Conservation (phyloP, 2,797 vertebrate species). For the Sebastes oblongus region DNA sequence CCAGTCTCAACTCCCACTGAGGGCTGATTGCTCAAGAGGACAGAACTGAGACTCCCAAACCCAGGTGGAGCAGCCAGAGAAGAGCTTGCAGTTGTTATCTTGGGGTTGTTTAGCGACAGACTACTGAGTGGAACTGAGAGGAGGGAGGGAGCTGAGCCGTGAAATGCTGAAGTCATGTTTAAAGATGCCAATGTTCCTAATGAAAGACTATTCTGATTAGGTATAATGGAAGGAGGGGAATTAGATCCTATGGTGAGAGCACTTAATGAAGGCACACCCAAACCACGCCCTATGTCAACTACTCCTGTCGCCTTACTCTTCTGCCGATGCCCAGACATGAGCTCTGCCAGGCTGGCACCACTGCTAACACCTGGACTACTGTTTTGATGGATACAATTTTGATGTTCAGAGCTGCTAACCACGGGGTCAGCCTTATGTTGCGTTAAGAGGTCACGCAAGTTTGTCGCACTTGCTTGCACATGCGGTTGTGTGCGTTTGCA, state of each 20-base stretch:
- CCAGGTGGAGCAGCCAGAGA: conserved; percentile 64
- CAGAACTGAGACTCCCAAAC: conserved; percentile 74
- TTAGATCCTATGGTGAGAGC: conserved; percentile 34
- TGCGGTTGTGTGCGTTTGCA: conserved; percentile 14
- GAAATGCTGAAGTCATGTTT: conserved; percentile 43
- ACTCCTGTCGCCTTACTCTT: conserved; percentile 37
- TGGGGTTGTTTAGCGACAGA: conserved; percentile 71
- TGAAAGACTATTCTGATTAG: conserved; percentile 65
- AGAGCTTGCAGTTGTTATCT: conserved; percentile 27
- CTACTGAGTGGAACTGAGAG: conserved; percentile 77
- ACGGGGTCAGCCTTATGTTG: conserved; percentile 41
- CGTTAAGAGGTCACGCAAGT: conserved; percentile 68
- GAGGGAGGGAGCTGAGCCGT: conserved; percentile 50
- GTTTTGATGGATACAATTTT: conserved; percentile 2
- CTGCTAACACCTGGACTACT: background rate
- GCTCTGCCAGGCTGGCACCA: conserved; percentile 71
- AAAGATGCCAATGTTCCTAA: conserved; percentile 65
- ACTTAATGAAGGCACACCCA: conserved; percentile 32
- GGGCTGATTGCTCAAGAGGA: conserved; percentile 65
- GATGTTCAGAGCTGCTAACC: conserved; percentile 25
- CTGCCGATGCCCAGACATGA: conserved; percentile 72
- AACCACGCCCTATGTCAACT: conserved; percentile 11
- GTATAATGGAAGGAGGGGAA: conserved; percentile 46
- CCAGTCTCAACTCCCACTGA: conserved; percentile 53
- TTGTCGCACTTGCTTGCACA: conserved; percentile 44